phyloP scores from a whole-genome alignment of 2,797 vertebrate genomes.

The Remorina albescens region DNA sequence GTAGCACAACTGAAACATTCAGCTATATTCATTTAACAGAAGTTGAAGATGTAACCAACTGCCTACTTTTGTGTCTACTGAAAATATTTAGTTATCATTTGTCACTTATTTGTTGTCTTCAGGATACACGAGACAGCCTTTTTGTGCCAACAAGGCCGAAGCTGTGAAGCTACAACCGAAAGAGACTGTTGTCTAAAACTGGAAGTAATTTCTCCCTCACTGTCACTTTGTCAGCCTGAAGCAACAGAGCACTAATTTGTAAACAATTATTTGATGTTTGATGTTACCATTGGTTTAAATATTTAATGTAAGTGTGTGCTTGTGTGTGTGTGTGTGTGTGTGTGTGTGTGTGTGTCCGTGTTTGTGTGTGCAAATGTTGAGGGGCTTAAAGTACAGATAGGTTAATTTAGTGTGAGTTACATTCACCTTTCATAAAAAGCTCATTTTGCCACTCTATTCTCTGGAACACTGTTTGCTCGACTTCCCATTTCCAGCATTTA shows the following conservation, averaged over 20 bases:
- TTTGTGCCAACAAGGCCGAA: slow-evolving; percentile 30
- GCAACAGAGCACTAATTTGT: slow-evolving; percentile 16
- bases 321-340: background rate
- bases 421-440: background rate
- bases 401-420: background rate
- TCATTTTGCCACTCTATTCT: background rate
- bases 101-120: slow-evolving; percentile 23
- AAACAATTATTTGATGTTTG: slow-evolving; percentile 19
- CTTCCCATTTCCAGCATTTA: background rate
- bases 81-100: background rate
- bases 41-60: background rate
- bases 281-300: background rate
- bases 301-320: background rate
- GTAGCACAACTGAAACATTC: background rate
- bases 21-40: background rate
- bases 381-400: background rate
- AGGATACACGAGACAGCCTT: slow-evolving; percentile 56
- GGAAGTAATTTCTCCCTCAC: background rate
- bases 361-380: too few species aligned
- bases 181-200: slow-evolving; percentile 66
- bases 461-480: background rate
- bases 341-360: too few species aligned
- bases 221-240: background rate
- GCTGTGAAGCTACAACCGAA: slow-evolving; percentile 32
- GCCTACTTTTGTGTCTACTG: background rate